phyloP scores from a whole-genome alignment of 2,797 vertebrate genomes.

The Karalla daura region DNA sequence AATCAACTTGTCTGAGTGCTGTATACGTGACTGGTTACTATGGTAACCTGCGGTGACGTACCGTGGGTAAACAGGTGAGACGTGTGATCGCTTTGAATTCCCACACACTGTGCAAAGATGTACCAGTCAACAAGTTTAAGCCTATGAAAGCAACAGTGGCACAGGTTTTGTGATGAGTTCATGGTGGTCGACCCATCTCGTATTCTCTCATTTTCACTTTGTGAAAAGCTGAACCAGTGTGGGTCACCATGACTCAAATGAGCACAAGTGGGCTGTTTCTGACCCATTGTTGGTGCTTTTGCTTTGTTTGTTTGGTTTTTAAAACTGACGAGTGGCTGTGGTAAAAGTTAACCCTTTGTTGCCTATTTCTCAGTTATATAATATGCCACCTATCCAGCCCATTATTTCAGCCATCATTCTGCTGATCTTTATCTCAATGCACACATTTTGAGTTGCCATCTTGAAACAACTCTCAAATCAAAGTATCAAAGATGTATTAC shows the following conservation, averaged over 20 bases:
- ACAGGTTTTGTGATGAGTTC: background rate
- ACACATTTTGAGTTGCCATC: no score
- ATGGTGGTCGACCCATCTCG: background rate
- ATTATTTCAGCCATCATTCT: no score
- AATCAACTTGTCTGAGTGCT: background rate
- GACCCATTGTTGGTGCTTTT: background rate
- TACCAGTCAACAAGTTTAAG: no score
- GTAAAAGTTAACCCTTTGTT: background rate
- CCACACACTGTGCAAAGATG: no score
- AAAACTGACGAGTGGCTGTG: background rate
- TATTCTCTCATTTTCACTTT: background rate
- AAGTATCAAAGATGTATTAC: background rate
- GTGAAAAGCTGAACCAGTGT: background rate
- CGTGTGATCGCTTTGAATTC: background rate
- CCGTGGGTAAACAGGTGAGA: conserved; percentile 3
- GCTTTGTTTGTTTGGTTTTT: background rate
- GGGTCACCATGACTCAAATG: no score
- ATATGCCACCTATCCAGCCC: no score
- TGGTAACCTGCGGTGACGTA: conserved; percentile 8
- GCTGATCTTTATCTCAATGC: no score
- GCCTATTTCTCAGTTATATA: background rate
- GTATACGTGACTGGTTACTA: conserved; percentile 5
- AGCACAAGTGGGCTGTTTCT: background rate
- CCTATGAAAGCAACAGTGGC: background rate
- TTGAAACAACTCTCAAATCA: no score